Evolutionary conservation across 2,797 vertebrate species (phyloP).

Genomic region (Stomatorhinus walkeri): DNA sequence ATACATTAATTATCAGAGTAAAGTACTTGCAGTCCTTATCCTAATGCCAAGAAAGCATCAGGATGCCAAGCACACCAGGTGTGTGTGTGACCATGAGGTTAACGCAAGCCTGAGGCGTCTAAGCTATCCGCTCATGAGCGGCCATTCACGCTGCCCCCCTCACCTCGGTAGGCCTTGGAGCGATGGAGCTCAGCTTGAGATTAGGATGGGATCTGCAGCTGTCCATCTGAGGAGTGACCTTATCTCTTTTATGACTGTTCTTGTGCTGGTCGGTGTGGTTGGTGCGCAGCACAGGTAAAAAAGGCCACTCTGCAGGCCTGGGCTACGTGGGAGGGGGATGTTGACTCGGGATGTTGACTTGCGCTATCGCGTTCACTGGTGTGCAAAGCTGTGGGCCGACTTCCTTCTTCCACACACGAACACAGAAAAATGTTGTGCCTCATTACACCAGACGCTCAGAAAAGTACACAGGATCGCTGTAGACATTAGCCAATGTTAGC

Average conservation of each 20-base stretch:
- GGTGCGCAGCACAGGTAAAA: conserved; percentile 31
- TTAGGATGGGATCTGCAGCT: conserved; percentile 50
- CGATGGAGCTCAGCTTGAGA: conserved; percentile 27
- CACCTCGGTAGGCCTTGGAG: neutral
- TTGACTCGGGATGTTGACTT: conserved; percentile 41
- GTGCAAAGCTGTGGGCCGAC: neutral
- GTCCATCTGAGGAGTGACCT: conserved; percentile 41
- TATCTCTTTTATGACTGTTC: conserved; percentile 32
- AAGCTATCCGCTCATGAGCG: neutral
- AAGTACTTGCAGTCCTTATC: neutral
- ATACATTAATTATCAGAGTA: neutral
- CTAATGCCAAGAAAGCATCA: neutral
- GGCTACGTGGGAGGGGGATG: conserved; percentile 45
- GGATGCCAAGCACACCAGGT: no score
- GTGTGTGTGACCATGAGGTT: neutral
- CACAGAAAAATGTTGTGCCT: neutral
- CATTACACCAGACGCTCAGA: neutral
- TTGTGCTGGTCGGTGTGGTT: conserved; percentile 49
- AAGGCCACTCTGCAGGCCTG: conserved; percentile 50
- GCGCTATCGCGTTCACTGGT: conserved; percentile 16
- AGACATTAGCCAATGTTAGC: neutral
- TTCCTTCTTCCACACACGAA: neutral
- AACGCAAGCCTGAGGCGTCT: neutral
- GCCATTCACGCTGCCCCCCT: neutral
- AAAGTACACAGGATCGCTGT: neutral